A percentile compares a stretch with the other conserved stretches of the same genome.
Evolutionary conservation across 2,113 vertebrate species (phyloP).

Genomic region (Ammodytes marinus): DNA sequence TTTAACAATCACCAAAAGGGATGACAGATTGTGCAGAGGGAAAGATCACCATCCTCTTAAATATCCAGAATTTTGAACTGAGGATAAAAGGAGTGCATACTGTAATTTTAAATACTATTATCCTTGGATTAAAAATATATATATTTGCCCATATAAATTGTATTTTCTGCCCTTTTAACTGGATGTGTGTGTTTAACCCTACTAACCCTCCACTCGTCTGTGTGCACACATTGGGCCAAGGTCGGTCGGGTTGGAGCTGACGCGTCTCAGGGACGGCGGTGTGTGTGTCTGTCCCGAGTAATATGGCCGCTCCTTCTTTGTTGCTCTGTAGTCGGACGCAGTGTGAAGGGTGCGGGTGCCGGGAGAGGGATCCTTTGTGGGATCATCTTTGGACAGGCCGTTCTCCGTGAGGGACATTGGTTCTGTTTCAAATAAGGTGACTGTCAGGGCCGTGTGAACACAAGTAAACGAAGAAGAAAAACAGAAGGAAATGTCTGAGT

Average conservation of each 20-base stretch:
- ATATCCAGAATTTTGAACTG: not conserved
- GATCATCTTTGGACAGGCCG: slow-evolving; percentile 67
- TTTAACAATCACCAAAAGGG: too few species aligned
- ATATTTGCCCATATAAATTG: not conserved
- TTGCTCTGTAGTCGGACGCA: slow-evolving; percentile 65
- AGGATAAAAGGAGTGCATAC: not conserved
- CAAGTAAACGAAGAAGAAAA: not conserved
- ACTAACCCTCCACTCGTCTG: slow-evolving; percentile 90
- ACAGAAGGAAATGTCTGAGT: not conserved
- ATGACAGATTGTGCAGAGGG: not conserved
- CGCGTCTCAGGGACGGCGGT: slow-evolving; percentile 78
- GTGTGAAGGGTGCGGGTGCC: slow-evolving; percentile 55
- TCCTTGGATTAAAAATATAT: not conserved
- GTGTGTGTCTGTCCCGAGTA: slow-evolving; percentile 71
- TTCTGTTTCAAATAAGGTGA: slow-evolving; percentile 62
- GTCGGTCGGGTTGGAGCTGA: slow-evolving; percentile 86
- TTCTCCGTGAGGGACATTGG: slow-evolving; percentile 80
- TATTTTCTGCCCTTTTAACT: not conserved
- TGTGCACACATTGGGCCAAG: slow-evolving; percentile 82
- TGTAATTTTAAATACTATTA: not conserved
- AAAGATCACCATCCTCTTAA: not conserved
- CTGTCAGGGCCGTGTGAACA: not conserved
- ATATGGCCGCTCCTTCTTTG: slow-evolving; percentile 75
- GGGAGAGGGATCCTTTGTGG: slow-evolving; percentile 52
- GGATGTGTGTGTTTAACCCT: slow-evolving; percentile 38